Evolutionary conservation across 2,888 invertebrate genomes (phyloP).

Genomic region (Aspidiotus destructor): DNA sequence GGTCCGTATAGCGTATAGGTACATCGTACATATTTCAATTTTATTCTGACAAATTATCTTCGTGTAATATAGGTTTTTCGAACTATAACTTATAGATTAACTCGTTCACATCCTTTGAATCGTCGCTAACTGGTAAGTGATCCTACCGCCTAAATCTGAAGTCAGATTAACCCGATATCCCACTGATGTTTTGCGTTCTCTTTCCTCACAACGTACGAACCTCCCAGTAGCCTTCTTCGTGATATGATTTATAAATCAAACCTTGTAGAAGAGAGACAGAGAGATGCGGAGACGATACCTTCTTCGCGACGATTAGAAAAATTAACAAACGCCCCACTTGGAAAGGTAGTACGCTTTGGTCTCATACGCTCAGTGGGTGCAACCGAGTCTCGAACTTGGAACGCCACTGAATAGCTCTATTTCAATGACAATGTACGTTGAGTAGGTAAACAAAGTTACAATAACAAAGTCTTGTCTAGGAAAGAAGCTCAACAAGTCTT

Average conservation of each 20-base stretch:
- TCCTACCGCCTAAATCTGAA: conserved; percentile 23
- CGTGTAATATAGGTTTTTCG: neutral
- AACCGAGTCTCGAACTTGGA: no score
- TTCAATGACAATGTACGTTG: no score
- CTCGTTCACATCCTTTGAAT: neutral
- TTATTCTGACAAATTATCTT: neutral
- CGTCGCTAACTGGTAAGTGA: conserved; percentile 24
- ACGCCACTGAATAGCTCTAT: no score
- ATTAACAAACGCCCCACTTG: no score
- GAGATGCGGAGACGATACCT: neutral
- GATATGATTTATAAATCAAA: neutral
- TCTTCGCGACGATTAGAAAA: no score
- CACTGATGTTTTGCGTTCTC: conserved; percentile 27
- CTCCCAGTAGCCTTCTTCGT: neutral
- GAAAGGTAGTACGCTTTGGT: no score
- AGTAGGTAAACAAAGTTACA: no score
- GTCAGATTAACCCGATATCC: conserved; percentile 28
- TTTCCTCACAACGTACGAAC: neutral
- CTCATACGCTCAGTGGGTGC: no score
- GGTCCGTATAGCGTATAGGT: neutral
- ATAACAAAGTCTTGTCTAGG: no score
- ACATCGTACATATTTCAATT: neutral
- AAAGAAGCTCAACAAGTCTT: no score
- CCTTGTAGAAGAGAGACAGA: neutral
- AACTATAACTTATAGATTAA: conserved; percentile 1